phyloP scores from a whole-genome alignment of 2,113 vertebrate species.

The Argyrosomus japonicus region DNA sequence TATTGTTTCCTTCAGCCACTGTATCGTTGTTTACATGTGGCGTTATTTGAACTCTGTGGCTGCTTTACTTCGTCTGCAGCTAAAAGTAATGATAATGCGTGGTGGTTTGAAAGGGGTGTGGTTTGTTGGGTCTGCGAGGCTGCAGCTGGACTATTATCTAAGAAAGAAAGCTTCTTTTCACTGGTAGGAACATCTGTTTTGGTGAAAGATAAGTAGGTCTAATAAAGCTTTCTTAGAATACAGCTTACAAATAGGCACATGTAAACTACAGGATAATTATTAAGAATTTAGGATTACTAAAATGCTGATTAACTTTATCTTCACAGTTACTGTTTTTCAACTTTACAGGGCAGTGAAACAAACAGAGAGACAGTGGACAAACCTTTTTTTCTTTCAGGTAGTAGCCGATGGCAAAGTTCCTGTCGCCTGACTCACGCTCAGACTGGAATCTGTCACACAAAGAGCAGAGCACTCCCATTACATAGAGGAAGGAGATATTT shows the following conservation, averaged over 20 bases:
- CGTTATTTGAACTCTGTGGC: too few relatives aligned
- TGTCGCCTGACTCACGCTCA: conserved; percentile 95
- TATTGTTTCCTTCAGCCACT: too few relatives aligned
- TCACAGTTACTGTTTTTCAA: background rate
- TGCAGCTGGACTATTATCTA: too few relatives aligned
- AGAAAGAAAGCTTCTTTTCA: too few relatives aligned
- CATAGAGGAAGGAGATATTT: conserved; percentile 27
- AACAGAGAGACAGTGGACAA: background rate
- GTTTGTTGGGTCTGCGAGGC: too few relatives aligned
- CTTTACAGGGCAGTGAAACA: background rate
- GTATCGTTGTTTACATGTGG: too few relatives aligned
- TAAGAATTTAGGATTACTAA: background rate
- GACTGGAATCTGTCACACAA: conserved; percentile 93
- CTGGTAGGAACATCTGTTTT: background rate
- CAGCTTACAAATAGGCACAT: background rate
- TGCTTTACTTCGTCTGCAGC: too few relatives aligned
- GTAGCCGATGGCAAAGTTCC: conserved; percentile 99
- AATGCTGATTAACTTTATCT: background rate
- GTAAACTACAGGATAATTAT: background rate
- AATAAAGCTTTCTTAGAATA: background rate
- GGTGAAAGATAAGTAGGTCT: background rate
- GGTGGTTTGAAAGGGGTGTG: too few relatives aligned
- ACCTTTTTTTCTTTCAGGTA: conserved; percentile 99
- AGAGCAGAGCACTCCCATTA: conserved; percentile 46
- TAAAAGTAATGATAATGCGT: too few relatives aligned